Conservation (phyloP, 2,888 invertebrate genomes). For the Malthinus seriepunctatus region DNA sequence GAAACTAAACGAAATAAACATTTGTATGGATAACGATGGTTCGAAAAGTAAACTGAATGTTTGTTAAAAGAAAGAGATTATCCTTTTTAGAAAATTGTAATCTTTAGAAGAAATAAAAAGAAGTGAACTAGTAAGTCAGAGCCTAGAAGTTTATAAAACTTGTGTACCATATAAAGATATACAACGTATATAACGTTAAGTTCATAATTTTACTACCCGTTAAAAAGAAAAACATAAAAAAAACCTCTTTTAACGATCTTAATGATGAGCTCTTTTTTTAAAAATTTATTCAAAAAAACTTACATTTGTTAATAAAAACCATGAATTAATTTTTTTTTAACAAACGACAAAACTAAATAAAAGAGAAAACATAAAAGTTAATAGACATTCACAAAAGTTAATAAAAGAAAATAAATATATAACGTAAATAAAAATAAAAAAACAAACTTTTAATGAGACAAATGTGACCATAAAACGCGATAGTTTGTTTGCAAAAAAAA, state of each 20-base stretch:
- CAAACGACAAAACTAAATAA: conserved; percentile 3
- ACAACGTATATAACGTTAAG: background rate
- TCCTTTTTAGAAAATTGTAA: background rate
- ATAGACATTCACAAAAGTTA: conserved; percentile 5
- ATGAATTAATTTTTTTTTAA: background rate
- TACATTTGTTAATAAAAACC: background rate
- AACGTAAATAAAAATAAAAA: conserved; percentile 5
- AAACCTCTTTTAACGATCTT: background rate
- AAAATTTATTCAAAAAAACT: background rate
- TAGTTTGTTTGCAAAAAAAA: background rate
- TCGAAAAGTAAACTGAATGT: too few relatives aligned
- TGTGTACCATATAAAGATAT: background rate
- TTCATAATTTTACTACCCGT: background rate
- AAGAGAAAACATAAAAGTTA: conserved; percentile 7
- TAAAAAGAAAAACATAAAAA: background rate
- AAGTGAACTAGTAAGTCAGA: background rate
- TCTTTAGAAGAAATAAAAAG: background rate
- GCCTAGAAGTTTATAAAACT: background rate
- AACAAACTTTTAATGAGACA: conserved; percentile 4
- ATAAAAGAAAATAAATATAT: conserved; percentile 5
- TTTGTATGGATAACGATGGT: too few relatives aligned
- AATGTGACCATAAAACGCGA: conserved; percentile 5
- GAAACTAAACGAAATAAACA: too few relatives aligned
- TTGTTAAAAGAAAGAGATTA: too few relatives aligned
- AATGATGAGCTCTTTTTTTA: background rate